Evolutionary conservation across 2,797 vertebrate species (phyloP).

Genomic region (Urophycis tenuis): DNA sequence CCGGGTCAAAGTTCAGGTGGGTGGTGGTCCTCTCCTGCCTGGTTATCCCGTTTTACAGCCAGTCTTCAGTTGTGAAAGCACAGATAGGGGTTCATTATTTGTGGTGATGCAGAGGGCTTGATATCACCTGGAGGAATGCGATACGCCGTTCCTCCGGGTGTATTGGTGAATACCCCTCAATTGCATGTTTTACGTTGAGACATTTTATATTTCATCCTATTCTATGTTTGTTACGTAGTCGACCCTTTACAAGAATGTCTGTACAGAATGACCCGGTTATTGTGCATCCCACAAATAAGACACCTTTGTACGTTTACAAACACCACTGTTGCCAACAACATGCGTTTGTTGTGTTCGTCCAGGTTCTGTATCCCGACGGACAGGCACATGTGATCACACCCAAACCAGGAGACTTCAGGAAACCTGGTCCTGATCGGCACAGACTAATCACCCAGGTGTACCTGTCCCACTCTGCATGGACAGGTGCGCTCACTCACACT

Average conservation of each 20-base stretch:
- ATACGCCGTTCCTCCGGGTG: too few relatives aligned
- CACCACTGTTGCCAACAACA: not conserved
- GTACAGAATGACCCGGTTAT: not conserved
- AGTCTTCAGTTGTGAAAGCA: not conserved
- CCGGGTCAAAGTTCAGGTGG: conserved; percentile 89
- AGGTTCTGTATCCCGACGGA: conserved; percentile 94
- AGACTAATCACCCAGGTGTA: conserved; percentile 95
- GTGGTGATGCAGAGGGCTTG: too few relatives aligned
- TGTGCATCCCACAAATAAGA: not conserved
- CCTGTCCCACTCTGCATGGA: conserved; percentile 93
- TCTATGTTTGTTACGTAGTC: too few relatives aligned
- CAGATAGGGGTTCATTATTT: too few relatives aligned
- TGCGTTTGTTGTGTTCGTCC: not conserved
- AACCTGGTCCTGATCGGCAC: conserved; percentile 84
- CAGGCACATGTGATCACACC: conserved; percentile 94
- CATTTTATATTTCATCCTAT: not conserved
- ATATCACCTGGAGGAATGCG: not conserved
- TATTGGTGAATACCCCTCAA: too few relatives aligned
- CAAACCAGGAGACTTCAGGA: conserved; percentile 90
- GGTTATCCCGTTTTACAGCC: not conserved
- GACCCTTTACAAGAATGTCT: too few relatives aligned
- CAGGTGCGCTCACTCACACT: conserved; percentile 67
- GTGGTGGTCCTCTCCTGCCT: not conserved
- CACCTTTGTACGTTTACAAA: not conserved
- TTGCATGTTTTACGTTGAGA: not conserved